Base-by-base conservation (phyloP, 1,140 invertebrate genomes). In the Drosophila ironensis region DNA sequence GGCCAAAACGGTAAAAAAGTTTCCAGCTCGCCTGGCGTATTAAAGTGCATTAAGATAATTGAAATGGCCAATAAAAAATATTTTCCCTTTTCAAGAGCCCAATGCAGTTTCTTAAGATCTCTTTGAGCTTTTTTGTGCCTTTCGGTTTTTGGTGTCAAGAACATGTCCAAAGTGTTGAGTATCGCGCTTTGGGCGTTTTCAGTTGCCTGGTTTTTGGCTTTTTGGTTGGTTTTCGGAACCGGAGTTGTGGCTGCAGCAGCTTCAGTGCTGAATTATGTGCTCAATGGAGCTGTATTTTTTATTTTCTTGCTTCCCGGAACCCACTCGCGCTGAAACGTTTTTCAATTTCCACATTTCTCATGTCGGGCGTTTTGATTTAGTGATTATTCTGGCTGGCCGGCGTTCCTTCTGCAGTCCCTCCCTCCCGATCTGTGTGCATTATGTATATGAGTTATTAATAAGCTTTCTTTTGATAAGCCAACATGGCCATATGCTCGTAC, bases 21-120 rank as follows among this genome's bases (percentile, higher is more conserved):
- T 46, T 47, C 53, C 46, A 72, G 40, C 53, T 72, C 63, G 45
- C 37, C 45, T 60, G 63, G 73, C 60, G 86, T 80, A 86, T 86
- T 86, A 86, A 86, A 86, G 80, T 86, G 80, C 80, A 86, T 86
- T 86, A 86, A 88, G 86, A 88, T 88, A 88, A 88, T 88, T 88
- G 86, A 88, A 88, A 88, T 88, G 86, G 86, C 75, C 86, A 88
- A 88, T 88, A 88, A 86, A 86, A 88, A 88, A 87, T 71, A 64
- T 72, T 87, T 87, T 87, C 72, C 74, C 68, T 80, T 76, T 72
- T 72, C 56, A 57, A 47, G 40, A 19, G 28, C 14, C 17, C 11
- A 25, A 38, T 50, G 41, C 35, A 38, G 16, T 19, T 41, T 35
- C 16, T 41, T 22, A 22, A 2, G 20, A 22, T 40, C 16, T 45